Conservation (phyloP, 2,888 invertebrate genomes). For the Brachynemurus nebulosus region DNA sequence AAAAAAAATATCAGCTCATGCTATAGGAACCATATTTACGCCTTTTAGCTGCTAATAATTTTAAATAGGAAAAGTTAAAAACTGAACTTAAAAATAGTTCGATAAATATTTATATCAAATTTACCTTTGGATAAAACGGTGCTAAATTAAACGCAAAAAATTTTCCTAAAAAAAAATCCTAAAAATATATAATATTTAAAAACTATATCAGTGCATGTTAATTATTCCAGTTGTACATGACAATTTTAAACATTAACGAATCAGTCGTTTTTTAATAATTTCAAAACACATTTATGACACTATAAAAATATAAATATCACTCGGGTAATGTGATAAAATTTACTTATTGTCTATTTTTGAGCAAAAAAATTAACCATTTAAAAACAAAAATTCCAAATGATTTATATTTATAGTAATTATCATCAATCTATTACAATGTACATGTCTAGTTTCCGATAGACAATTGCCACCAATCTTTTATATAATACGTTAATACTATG, state of each 20-base stretch:
- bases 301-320: too few relatives aligned
- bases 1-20: constrained; percentile 14
- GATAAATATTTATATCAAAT: constrained; percentile 4
- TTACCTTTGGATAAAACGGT: constrained; percentile 8
- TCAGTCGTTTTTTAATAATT: background rate
- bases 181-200: constrained; percentile 5
- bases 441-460: too few relatives aligned
- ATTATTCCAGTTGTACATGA: constrained; percentile 5
- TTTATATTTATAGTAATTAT: too few relatives aligned
- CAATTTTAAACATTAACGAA: background rate
- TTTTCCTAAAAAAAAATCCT: constrained; percentile 6
- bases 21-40: constrained; percentile 21
- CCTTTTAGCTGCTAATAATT: constrained; percentile 16
- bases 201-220: constrained; percentile 8
- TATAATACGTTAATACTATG: too few relatives aligned
- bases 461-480: too few relatives aligned
- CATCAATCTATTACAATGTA: too few relatives aligned
- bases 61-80: constrained; percentile 3
- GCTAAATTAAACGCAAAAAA: constrained; percentile 11
- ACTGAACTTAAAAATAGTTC: constrained; percentile 5
- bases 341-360: too few relatives aligned
- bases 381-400: too few relatives aligned
- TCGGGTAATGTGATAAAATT: too few relatives aligned
- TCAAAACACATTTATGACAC: background rate
- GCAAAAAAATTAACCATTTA: too few relatives aligned